phyloP scores from a whole-genome alignment of 2,888 invertebrate species.

The Clostera curtula region DNA sequence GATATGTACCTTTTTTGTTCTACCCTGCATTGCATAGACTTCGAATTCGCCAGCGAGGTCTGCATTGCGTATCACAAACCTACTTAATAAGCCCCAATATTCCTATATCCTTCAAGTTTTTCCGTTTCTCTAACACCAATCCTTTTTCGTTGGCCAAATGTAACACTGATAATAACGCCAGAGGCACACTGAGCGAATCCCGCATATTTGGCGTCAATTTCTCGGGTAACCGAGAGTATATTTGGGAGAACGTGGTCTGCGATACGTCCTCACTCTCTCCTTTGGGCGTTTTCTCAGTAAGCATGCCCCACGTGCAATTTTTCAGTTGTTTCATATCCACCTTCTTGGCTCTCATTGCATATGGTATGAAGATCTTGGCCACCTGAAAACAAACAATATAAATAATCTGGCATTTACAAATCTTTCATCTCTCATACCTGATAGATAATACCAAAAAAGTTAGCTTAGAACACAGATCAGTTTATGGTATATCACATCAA shows the following conservation, averaged over 20 bases:
- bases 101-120: slow-evolving; percentile 70
- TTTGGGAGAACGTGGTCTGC: slow-evolving; percentile 64
- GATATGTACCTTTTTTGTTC: neutral
- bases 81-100: slow-evolving; percentile 54
- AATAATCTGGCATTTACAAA: too few relatives aligned
- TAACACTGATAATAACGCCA: slow-evolving; percentile 86
- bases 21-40: too few relatives aligned
- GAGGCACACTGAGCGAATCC: slow-evolving; percentile 83
- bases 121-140: slow-evolving; percentile 68
- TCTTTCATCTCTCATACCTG: too few relatives aligned
- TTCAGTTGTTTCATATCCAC: slow-evolving; percentile 91
- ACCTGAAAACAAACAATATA: slow-evolving; percentile 57
- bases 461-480: too few relatives aligned
- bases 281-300: slow-evolving; percentile 54
- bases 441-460: too few relatives aligned
- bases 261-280: slow-evolving; percentile 51
- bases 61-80: neutral
- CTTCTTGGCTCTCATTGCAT: slow-evolving; percentile 88
- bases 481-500: too few relatives aligned
- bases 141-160: slow-evolving; percentile 90
- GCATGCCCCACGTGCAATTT: slow-evolving; percentile 80
- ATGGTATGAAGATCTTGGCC: slow-evolving; percentile 83
- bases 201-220: slow-evolving; percentile 76
- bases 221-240: slow-evolving; percentile 75
- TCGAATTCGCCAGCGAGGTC: too few relatives aligned